A percentile compares a stretch with the other conserved stretches of the same genome.
phyloP scores from a whole-genome alignment of 1,140 invertebrate species.

The Drosophila arawakana region DNA sequence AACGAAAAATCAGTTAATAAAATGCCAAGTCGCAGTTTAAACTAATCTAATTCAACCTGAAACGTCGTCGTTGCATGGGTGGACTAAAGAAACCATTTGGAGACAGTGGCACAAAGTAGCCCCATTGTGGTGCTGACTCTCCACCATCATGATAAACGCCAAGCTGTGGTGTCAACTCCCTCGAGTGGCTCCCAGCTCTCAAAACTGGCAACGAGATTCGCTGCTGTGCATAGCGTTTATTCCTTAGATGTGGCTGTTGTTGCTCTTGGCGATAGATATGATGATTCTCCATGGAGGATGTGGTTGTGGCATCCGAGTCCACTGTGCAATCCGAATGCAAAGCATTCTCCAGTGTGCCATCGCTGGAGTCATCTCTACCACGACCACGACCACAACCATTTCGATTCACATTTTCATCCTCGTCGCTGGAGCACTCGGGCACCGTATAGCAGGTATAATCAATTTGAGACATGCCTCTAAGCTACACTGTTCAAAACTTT shows the following conservation, averaged over 20 bases:
- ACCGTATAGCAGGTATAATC: slow-evolving; percentile 82
- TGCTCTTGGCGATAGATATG: slow-evolving; percentile 55
- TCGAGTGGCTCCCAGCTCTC: slow-evolving; percentile 51
- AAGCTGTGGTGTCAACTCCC: slow-evolving; percentile 67
- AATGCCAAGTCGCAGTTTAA: background rate
- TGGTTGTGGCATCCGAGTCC: slow-evolving; percentile 66
- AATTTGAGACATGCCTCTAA: slow-evolving; percentile 66
- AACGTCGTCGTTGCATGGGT: slow-evolving; percentile 66
- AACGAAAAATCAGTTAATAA: background rate
- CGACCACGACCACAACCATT: slow-evolving; percentile 3
- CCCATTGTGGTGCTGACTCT: slow-evolving; percentile 67
- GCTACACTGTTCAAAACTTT: background rate
- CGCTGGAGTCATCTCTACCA: slow-evolving; percentile 41
- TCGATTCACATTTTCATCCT: slow-evolving; percentile 32
- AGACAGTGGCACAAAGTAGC: slow-evolving; percentile 79
- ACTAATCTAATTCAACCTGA: slow-evolving; percentile 51
- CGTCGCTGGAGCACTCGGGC: slow-evolving; percentile 72
- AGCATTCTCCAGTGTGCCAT: slow-evolving; percentile 65
- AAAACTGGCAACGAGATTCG: slow-evolving; percentile 62
- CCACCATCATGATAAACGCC: slow-evolving; percentile 62
- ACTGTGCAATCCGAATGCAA: slow-evolving; percentile 59
- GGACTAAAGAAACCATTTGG: slow-evolving; percentile 78
- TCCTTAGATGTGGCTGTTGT: slow-evolving; percentile 6
- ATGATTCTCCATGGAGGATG: slow-evolving; percentile 67
- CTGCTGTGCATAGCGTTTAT: slow-evolving; percentile 53